Evolutionary conservation across 2,113 vertebrate species (phyloP).

Genomic region (Mixornis gularis): DNA sequence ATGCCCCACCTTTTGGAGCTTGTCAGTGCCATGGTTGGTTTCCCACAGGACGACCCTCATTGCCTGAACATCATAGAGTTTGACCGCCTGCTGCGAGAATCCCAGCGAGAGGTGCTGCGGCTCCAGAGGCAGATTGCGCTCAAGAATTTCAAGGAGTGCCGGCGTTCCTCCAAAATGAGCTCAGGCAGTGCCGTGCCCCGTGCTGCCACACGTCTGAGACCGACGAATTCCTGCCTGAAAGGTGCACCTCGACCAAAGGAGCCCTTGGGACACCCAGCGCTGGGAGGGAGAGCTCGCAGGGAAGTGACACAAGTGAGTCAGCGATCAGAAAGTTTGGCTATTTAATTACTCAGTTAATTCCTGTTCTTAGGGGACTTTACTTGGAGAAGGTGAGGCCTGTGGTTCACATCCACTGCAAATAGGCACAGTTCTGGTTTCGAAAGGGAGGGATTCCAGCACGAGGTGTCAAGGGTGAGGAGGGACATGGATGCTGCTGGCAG

Average conservation of each 20-base stretch:
- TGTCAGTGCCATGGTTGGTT: neutral
- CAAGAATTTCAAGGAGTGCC: conserved; percentile 67
- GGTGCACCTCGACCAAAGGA: neutral
- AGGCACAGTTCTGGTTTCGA: neutral
- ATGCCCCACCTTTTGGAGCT: neutral
- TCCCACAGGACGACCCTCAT: conserved; percentile 56
- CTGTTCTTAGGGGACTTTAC: neutral
- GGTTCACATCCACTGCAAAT: fast-evolving
- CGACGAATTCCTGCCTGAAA: neutral
- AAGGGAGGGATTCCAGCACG: fast-evolving
- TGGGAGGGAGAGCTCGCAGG: neutral
- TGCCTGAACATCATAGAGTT: conserved; percentile 76
- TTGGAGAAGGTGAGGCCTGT: neutral
- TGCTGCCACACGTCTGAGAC: neutral
- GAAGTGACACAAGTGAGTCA: conserved; percentile 44
- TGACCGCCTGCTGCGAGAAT: conserved; percentile 86
- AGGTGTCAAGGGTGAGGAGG: too few species aligned
- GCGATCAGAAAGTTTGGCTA: fast-evolving
- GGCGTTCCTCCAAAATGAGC: neutral
- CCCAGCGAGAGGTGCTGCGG: conserved; percentile 91
- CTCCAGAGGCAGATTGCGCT: conserved; percentile 92
- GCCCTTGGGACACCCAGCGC: neutral
- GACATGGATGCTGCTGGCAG: fast-evolving
- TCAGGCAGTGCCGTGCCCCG: neutral
- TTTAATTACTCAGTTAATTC: neutral